Percentiles rank a stretch among this genome's conserved stretches.
Conservation (phyloP, 1,140 invertebrate genomes). For the Heliconius eleuchia region DNA sequence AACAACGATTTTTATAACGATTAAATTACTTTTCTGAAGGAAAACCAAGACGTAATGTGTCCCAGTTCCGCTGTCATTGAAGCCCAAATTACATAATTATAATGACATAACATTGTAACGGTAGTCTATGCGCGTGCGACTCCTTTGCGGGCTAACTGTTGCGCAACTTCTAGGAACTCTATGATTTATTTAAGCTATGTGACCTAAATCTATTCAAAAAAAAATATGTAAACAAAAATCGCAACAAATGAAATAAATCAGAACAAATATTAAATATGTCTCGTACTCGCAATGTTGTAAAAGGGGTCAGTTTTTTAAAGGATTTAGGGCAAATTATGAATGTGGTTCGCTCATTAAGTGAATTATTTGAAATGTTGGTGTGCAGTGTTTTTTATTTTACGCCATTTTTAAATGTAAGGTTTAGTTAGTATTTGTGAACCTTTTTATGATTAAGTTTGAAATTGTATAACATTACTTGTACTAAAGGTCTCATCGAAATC, state of each 20-base stretch:
- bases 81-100: constrained; percentile 33
- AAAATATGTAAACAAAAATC: background rate
- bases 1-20: background rate
- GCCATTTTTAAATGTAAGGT: background rate
- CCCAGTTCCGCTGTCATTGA: constrained; percentile 29
- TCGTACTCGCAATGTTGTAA: background rate
- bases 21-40: constrained; percentile 6
- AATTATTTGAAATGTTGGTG: background rate
- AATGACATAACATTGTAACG: constrained; percentile 48
- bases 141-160: constrained; percentile 46
- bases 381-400: background rate
- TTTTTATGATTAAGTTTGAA: background rate
- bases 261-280: background rate
- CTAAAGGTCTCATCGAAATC: background rate
- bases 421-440: background rate
- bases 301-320: background rate
- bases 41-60: constrained; percentile 19
- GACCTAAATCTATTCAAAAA: constrained; percentile 18
- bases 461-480: background rate
- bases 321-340: constrained; percentile 6
- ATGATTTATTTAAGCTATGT: constrained; percentile 18
- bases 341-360: background rate
- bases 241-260: background rate
- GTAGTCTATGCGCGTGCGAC: constrained; percentile 44
- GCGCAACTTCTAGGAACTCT: constrained; percentile 45